Percentiles rank a stretch among this genome's conserved stretches.
Conservation (phyloP, 2,888 invertebrate genomes). For the Alentia gelatinosa region DNA sequence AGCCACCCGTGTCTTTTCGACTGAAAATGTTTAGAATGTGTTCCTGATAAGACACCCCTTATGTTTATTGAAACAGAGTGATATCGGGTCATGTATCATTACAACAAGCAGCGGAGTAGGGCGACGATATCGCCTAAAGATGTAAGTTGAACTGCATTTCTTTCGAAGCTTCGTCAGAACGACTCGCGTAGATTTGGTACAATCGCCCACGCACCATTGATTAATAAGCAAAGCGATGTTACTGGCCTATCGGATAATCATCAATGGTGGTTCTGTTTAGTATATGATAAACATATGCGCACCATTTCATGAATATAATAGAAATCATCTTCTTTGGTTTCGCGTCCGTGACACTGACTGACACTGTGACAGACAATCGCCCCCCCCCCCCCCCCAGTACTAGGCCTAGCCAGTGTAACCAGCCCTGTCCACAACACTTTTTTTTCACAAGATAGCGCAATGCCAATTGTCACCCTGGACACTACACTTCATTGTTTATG, state of each 20-base stretch:
- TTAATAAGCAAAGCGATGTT: neutral
- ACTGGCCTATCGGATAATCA: neutral
- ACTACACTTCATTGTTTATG: too few species aligned
- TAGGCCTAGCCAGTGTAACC: too few species aligned
- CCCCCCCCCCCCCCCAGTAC: too few species aligned
- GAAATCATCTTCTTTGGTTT: too few species aligned
- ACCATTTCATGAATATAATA: too few species aligned
- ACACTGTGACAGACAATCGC: too few species aligned
- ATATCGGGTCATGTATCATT: conserved; percentile 38
- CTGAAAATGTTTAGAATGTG: neutral
- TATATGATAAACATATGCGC: too few species aligned
- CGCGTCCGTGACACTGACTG: too few species aligned
- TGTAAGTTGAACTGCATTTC: conserved; percentile 46
- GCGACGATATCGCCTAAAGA: conserved; percentile 54
- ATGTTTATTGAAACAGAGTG: neutral
- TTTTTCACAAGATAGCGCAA: too few species aligned
- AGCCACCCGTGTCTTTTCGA: neutral
- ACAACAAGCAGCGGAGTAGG: conserved; percentile 54
- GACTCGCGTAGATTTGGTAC: neutral
- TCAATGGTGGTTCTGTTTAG: too few species aligned
- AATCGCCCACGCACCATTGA: neutral
- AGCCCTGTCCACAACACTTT: too few species aligned
- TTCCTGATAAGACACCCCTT: neutral
- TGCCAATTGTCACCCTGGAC: too few species aligned
- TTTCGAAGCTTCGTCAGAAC: neutral